phyloP scores from a whole-genome alignment of 2,797 vertebrate genomes.

The Enteromius trimaculatus region DNA sequence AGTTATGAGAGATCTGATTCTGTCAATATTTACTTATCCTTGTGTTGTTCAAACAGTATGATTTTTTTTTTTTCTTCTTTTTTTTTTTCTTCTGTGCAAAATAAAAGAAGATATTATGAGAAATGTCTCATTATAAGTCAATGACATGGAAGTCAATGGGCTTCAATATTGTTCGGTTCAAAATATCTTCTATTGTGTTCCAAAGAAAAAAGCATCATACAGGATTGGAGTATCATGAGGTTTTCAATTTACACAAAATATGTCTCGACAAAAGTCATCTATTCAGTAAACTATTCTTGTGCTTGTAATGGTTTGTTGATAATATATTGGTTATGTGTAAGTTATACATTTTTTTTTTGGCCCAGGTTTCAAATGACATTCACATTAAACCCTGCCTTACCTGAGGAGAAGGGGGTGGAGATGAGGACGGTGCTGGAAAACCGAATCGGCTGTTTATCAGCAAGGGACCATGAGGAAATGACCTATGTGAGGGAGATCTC shows the following conservation, averaged over 20 bases:
- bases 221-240: not conserved
- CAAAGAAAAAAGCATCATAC: not conserved
- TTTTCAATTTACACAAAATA: not conserved
- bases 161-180: not conserved
- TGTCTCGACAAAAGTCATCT: not conserved
- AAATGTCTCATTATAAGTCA: not conserved
- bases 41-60: not conserved
- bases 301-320: not conserved
- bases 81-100: not conserved
- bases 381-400: conserved; percentile 84
- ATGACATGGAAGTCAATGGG: no score
- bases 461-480: conserved; percentile 86
- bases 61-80: not conserved
- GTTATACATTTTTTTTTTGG: not conserved
- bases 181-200: not conserved
- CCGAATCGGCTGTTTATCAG: conserved; percentile 84
- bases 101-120: not conserved
- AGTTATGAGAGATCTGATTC: not conserved
- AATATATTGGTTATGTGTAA: conserved; percentile 13
- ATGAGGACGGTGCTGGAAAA: conserved; percentile 79
- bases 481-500: conserved; percentile 82
- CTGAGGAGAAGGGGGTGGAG: conserved; percentile 70
- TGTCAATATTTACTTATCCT: not conserved
- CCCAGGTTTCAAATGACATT: conserved; percentile 90
- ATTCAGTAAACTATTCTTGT: not conserved